Conservation (phyloP, 2,113 vertebrate genomes). For the Dolichallabes microphthalmus region DNA sequence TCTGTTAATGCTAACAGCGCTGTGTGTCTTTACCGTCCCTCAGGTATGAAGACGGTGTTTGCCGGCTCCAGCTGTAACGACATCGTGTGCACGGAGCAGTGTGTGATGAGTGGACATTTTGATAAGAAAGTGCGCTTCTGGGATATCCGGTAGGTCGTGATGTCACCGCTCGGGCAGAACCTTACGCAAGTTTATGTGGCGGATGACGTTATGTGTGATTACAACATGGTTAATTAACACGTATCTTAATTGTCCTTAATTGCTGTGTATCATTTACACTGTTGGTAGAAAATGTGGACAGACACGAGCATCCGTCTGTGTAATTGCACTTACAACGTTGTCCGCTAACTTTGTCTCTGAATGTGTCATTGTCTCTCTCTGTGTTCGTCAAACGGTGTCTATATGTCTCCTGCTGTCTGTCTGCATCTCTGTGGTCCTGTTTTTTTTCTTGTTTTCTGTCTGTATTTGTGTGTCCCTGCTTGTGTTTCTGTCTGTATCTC, state of each 20-base stretch:
- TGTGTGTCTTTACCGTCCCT: constrained; percentile 10
- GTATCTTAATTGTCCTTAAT: background rate
- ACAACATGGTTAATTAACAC: background rate
- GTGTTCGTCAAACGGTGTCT: background rate
- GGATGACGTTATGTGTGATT: background rate
- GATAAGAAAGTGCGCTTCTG: constrained; percentile 99
- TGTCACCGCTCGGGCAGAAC: no score
- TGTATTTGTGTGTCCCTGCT: background rate
- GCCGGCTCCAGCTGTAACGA: constrained; percentile 98
- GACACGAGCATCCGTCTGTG: background rate
- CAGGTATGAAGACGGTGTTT: constrained; percentile 98
- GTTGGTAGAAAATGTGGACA: background rate
- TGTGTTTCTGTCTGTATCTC: background rate
- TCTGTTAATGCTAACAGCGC: background rate
- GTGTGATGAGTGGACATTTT: constrained; percentile 98
- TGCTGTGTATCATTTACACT: background rate
- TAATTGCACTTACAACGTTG: background rate
- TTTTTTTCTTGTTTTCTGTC: background rate
- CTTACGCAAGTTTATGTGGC: background rate
- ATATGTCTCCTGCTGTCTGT: background rate
- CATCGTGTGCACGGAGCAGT: constrained; percentile 96
- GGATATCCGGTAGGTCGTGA: constrained; percentile 87
- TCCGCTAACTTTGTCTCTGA: background rate
- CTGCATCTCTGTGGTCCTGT: background rate
- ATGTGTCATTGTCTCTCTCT: background rate